Evolutionary conservation across 2,113 vertebrate genomes (phyloP).

Genomic region (Sinocyclocheilus anshuiensis): DNA sequence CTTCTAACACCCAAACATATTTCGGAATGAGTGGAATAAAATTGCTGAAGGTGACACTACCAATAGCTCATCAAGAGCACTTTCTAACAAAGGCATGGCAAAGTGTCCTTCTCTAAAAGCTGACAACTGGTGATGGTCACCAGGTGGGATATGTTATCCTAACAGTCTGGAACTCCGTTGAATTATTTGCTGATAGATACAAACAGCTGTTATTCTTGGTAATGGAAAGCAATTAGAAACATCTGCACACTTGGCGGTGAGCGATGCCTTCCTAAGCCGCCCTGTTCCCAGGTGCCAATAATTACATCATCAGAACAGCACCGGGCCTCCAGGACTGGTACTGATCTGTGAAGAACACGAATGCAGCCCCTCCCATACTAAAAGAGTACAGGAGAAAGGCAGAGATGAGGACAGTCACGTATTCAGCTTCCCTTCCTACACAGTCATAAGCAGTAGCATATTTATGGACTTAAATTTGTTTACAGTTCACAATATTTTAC

Average conservation of each 20-base stretch:
- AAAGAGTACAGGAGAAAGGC: conserved; percentile 32
- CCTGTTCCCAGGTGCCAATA: conserved; percentile 92
- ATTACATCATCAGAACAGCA: conserved; percentile 88
- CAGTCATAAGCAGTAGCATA: neutral
- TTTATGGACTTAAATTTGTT: neutral
- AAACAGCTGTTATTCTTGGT: conserved; percentile 99
- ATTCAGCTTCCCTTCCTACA: neutral
- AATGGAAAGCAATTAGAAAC: conserved; percentile 99
- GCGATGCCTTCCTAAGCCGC: conserved; percentile 81
- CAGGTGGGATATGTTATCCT: conserved; percentile 99
- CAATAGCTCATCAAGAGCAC: conserved; percentile 77
- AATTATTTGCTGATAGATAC: conserved; percentile 99
- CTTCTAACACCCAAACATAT: conserved; percentile 47
- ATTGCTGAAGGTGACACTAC: conserved; percentile 92
- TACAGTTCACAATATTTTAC: neutral
- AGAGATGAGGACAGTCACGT: neutral
- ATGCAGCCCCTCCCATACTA: conserved; percentile 46
- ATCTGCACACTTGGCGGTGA: conserved; percentile 99
- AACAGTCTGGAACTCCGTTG: conserved; percentile 98
- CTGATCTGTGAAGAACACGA: conserved; percentile 93
- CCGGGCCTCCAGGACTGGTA: conserved; percentile 79
- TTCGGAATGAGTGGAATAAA: conserved; percentile 75
- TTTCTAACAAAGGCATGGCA: conserved; percentile 83
- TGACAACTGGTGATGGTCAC: conserved; percentile 92
- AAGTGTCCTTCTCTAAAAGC: conserved; percentile 69